Base-by-base conservation (phyloP, 2,113 vertebrate genomes). In the Cyanoliseus patagonus region DNA sequence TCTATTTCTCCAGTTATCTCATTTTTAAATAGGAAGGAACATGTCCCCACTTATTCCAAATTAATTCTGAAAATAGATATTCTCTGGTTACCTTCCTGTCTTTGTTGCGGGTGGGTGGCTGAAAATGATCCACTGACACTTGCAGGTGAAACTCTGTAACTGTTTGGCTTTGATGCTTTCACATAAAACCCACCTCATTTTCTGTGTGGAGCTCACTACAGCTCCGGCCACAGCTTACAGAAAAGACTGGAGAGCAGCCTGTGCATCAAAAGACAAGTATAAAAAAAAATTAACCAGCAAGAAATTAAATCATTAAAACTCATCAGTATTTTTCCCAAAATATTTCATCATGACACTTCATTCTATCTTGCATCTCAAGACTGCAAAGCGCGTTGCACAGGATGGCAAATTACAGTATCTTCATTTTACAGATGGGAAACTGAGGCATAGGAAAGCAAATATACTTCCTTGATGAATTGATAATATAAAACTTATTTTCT, bases 391-490 rank as follows among this genome's bases (percentile, higher is more conserved):
- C 5, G 0, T 84, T 84, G 53, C 80, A 73, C 19, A 17, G 68
- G 57, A 88, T 93, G 90, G 93, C 93, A 97, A 95, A 96, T 95
- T 96, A 84, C 66, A 96, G 96, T 93, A 94, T 93, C 88, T 94
- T 95, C 88, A 78, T 93, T 92, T 86, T 86, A 92, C 88, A 97
- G 94, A 75, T 90, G 90, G 94, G 94, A 95, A 96, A 97, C 94
- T 95, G 92, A 97, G 95, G 95, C 93, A 96, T 51, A 68, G 79
- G 85, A 95, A 88, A 90, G 85, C 76, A 96, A 95, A 97, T 80
- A 96, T 90, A 82, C 73, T 93, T 88, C 75, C 90, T 86, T 83
- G 78, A 86, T 83, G 94, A 92, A 94, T 22, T 93, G 80, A 88
- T 95, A 86, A 88, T 76, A 92, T 41, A 83, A 94, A 96, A 91